Evolutionary conservation across 2,797 vertebrate genomes (phyloP).

Genomic region (Epinephelus awoara): DNA sequence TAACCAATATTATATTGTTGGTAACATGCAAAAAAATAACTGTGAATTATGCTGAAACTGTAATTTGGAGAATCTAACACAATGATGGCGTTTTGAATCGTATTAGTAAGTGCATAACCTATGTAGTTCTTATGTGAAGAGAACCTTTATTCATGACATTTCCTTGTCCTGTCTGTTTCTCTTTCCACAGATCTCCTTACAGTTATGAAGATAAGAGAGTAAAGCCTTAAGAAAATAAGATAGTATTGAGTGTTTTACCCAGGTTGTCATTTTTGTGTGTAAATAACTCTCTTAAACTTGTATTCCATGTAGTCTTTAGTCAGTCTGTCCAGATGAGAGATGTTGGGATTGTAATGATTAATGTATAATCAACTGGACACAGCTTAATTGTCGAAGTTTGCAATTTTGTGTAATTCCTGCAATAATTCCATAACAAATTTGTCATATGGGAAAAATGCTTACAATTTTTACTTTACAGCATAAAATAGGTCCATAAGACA

Average conservation of each 20-base stretch:
- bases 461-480: neutral
- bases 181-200: constrained; percentile 50
- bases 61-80: too few species aligned
- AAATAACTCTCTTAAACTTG: neutral
- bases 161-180: constrained; percentile 25
- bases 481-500: neutral
- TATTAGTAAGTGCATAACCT: too few species aligned
- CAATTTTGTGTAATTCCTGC: neutral
- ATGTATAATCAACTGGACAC: neutral
- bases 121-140: neutral
- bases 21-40: too few species aligned
- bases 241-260: neutral
- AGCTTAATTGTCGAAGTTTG: neutral
- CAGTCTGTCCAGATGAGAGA: constrained; percentile 10
- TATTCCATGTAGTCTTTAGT: neutral
- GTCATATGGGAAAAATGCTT: neutral
- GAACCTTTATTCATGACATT: neutral
- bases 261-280: neutral
- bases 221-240: constrained; percentile 1
- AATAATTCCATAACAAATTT: neutral
- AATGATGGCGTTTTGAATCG: too few species aligned
- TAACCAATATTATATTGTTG: too few species aligned
- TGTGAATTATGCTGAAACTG: too few species aligned
- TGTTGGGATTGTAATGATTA: neutral
- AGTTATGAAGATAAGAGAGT: constrained; percentile 45